These are phyloP conservation scores for Tyrannus savana DNA, from an alignment of 2,113 vertebrate genomes.

Conservation along the genomic window DNA sequence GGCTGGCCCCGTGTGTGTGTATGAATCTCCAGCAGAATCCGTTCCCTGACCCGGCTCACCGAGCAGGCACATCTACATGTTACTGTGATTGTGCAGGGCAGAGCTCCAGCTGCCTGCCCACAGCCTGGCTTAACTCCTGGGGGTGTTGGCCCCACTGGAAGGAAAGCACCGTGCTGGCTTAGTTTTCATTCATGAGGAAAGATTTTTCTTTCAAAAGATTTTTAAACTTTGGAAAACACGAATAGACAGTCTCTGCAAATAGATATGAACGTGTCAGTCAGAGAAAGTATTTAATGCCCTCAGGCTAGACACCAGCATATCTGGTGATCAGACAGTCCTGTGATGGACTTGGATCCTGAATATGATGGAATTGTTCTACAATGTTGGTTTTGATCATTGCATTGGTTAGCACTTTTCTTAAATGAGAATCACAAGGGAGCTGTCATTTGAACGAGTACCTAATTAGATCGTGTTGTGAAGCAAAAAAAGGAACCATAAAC, in stretches of 20 bases:
- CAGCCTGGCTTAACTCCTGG: rapidly evolving
- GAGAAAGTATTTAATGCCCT: not conserved
- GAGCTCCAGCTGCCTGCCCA: not conserved
- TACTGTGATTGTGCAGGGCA: rapidly evolving
- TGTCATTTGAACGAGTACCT: not conserved
- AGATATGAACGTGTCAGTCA: not conserved
- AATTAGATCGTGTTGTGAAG: not conserved
- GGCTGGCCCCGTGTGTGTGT: not conserved
- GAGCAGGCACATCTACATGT: too few relatives aligned
- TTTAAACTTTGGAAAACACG: not conserved
- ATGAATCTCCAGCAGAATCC: not conserved
- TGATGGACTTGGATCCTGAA: not conserved
- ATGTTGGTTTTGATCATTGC: not conserved
- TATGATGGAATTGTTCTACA: not conserved
- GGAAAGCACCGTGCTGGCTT: rapidly evolving
- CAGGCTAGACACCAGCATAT: not conserved
- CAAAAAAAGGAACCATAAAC: not conserved
- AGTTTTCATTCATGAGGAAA: not conserved
- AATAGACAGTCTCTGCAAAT: not conserved
- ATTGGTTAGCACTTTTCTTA: not conserved
- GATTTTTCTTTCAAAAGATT: not conserved
- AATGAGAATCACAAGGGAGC: not conserved
- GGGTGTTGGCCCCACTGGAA: rapidly evolving
- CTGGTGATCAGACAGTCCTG: not conserved
- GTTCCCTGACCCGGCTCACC: not conserved